Evolutionary conservation across 2,113 vertebrate species (phyloP).

Genomic region (Columba janthina): DNA sequence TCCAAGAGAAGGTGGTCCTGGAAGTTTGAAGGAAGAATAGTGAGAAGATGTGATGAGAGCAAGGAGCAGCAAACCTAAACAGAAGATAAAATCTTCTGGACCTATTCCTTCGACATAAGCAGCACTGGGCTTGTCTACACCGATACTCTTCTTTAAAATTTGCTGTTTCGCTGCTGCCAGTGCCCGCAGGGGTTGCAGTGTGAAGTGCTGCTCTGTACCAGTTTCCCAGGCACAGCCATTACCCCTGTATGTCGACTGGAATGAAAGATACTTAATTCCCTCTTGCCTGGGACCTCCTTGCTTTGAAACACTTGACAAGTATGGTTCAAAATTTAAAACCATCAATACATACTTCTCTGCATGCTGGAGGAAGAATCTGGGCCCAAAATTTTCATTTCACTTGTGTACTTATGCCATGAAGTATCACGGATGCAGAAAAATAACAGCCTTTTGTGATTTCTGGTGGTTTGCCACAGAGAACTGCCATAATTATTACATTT

Average conservation of each 20-base stretch:
- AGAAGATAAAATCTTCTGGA: conserved; percentile 38
- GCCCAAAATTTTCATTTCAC: neutral
- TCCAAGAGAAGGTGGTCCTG: neutral
- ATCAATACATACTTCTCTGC: neutral
- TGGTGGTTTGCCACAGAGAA: neutral
- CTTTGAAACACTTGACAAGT: neutral
- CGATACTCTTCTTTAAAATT: neutral
- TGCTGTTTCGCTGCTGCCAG: neutral
- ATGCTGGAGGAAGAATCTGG: neutral
- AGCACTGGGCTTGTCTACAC: neutral
- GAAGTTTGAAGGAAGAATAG: neutral
- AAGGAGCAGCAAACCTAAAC: neutral
- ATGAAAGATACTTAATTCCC: neutral
- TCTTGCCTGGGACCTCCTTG: neutral
- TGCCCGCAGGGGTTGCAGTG: neutral
- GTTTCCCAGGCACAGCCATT: conserved; percentile 9
- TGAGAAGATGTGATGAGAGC: neutral
- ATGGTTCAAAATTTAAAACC: neutral
- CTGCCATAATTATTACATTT: neutral
- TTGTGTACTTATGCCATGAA: neutral
- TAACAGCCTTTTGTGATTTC: neutral
- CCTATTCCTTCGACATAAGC: neutral
- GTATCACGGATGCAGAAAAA: neutral
- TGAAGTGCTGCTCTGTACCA: neutral
- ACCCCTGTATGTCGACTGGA: accelerated